These are phyloP conservation scores for Bos javanicus DNA, from an alignment of 2,113 vertebrate genomes.

Conservation along the genomic window DNA sequence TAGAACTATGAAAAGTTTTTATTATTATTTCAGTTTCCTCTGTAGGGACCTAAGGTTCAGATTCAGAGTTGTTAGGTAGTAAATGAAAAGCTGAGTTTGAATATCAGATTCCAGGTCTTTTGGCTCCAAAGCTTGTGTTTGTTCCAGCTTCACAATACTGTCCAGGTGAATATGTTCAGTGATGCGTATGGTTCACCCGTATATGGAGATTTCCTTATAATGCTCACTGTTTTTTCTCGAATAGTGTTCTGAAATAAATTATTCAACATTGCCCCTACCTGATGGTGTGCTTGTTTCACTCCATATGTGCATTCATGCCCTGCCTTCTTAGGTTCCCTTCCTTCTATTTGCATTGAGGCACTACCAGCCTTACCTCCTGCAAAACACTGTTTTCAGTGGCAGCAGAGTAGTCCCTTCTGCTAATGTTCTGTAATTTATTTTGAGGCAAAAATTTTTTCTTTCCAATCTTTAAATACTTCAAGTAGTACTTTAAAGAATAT, in stretches of 20 bases:
- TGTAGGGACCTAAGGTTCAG: neutral
- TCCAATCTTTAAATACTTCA: neutral
- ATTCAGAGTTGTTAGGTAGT: neutral
- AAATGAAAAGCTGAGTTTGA: neutral
- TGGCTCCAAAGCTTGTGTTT: neutral
- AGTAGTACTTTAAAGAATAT: neutral
- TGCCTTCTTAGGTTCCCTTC: neutral
- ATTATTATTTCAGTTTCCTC: neutral
- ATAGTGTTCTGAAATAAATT: neutral
- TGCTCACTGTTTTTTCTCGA: neutral
- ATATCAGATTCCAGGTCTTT: neutral
- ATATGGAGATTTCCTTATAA: neutral
- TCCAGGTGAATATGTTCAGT: neutral
- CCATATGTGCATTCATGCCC: neutral
- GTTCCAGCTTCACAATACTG: neutral
- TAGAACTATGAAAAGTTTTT: neutral
- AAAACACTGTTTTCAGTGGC: neutral
- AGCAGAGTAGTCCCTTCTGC: neutral
- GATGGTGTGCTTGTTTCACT: neutral
- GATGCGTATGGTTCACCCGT: neutral
- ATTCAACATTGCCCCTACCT: neutral
- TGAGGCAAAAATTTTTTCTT: neutral
- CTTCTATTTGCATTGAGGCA: neutral
- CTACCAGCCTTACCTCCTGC: neutral
- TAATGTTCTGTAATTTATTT: neutral